A percentile compares a stretch with the other conserved stretches of the same genome.
These are phyloP conservation scores for Porites divaricata DNA, from an alignment of 92 coral and sea anemone species.

Conservation along the genomic window DNA sequence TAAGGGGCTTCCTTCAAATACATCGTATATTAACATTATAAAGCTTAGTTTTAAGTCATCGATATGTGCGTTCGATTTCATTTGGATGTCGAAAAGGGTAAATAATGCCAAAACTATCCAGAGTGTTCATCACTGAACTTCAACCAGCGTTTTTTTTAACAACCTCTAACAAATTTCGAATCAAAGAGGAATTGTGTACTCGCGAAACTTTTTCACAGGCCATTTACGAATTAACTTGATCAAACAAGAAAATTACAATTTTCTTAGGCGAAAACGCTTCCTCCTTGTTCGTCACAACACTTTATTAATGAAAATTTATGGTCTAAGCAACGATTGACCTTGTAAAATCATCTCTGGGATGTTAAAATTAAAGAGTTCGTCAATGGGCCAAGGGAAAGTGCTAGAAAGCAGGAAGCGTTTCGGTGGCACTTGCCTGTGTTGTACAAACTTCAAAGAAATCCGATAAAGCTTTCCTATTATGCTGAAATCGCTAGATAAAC, in stretches of 20 bases:
- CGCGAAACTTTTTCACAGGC: slow-evolving; percentile 4
- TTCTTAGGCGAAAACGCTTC: slow-evolving; percentile 1
- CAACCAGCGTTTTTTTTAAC: background rate
- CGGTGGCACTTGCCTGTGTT: background rate
- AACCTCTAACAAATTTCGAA: slow-evolving; percentile 20
- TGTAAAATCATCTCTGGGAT: background rate
- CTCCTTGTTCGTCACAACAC: background rate
- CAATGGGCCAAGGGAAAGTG: background rate
- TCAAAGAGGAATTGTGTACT: slow-evolving; percentile 28
- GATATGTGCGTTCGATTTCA: background rate
- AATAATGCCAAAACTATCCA: background rate
- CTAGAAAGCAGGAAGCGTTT: slow-evolving; percentile 3
- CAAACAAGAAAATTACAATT: slow-evolving; percentile 5
- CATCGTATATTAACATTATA: background rate
- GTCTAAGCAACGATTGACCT: background rate
- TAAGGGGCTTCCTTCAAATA: too few species aligned
- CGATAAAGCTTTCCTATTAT: slow-evolving; percentile 50
- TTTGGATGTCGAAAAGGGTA: background rate
- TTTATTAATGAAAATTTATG: background rate
- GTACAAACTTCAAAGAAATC: slow-evolving; percentile 67
- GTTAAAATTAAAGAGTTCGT: background rate
- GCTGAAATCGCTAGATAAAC: slow-evolving; percentile 58
- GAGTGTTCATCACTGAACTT: background rate
- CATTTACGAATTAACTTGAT: slow-evolving; percentile 17
- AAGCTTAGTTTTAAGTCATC: too few species aligned